Evolutionary conservation across 2,888 invertebrate species (phyloP).

Genomic region (Zygaena filipendulae): DNA sequence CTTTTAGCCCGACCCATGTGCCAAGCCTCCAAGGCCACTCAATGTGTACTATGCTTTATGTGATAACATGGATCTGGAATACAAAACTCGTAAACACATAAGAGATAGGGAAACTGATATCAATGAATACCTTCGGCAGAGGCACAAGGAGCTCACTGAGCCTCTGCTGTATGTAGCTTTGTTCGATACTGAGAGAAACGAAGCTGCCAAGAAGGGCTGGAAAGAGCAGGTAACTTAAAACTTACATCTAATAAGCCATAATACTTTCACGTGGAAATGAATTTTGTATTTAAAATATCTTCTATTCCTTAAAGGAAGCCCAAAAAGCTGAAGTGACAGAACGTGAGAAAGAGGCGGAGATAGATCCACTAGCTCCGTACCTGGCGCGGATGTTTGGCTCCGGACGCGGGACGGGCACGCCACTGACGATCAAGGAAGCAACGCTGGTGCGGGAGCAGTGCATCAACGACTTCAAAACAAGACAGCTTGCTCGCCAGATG

Average conservation of each 20-base stretch:
- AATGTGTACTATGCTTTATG: slow-evolving; percentile 73
- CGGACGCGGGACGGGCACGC: slow-evolving; percentile 34
- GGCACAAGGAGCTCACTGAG: slow-evolving; percentile 50
- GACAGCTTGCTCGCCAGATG: slow-evolving; percentile 71
- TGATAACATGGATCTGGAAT: slow-evolving; percentile 72
- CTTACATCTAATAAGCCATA: too few relatives aligned
- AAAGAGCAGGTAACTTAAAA: slow-evolving; percentile 44
- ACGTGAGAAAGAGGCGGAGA: slow-evolving; percentile 71
- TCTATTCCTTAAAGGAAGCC: slow-evolving; percentile 39
- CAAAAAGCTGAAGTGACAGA: slow-evolving; percentile 59
- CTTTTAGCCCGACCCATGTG: slow-evolving; percentile 73
- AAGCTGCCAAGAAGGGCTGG: slow-evolving; percentile 56
- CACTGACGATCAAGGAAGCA: slow-evolving; percentile 55
- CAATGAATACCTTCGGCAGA: slow-evolving; percentile 38
- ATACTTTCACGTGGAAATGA: too few relatives aligned
- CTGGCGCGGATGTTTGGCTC: slow-evolving; percentile 68
- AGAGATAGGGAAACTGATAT: slow-evolving; percentile 53
- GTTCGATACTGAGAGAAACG: slow-evolving; percentile 66
- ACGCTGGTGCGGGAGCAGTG: slow-evolving; percentile 68
- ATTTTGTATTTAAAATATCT: too few relatives aligned
- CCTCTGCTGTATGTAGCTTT: slow-evolving; percentile 52
- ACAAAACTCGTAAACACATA: slow-evolving; percentile 63
- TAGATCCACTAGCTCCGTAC: slow-evolving; percentile 74
- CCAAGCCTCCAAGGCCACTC: slow-evolving; percentile 68
- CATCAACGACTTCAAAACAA: slow-evolving; percentile 73